Evolutionary conservation across 2,113 vertebrate genomes (phyloP).

Genomic region (Boulengeromyrus knoepffleri): DNA sequence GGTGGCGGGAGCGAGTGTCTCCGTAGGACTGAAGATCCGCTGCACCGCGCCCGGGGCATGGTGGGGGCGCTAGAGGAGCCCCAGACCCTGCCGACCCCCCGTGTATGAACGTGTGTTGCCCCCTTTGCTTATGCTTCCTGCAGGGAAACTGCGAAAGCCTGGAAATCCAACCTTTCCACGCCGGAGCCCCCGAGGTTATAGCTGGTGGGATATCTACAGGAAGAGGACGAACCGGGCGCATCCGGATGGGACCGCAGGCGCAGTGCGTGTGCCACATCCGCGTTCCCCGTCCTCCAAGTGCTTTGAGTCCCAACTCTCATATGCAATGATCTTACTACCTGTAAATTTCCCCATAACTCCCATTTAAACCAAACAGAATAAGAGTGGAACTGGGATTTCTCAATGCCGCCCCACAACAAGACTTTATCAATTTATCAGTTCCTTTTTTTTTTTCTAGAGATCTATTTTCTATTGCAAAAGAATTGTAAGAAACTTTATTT

Average conservation of each 20-base stretch:
- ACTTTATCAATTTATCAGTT: not conserved
- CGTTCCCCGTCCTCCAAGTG: not conserved
- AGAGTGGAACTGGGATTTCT: not conserved
- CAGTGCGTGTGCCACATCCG: not conserved
- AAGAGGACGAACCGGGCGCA: not conserved
- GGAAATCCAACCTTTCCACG: slow-evolving; percentile 66
- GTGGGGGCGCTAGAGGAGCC: not conserved
- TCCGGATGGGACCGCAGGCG: not conserved
- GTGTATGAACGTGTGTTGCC: slow-evolving; percentile 43
- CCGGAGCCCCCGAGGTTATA: slow-evolving; percentile 46
- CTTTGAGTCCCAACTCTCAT: not conserved
- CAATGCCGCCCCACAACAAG: not conserved
- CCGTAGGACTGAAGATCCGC: not conserved
- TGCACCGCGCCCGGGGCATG: slow-evolving; percentile 38
- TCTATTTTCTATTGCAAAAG: not conserved
- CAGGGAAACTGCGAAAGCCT: slow-evolving; percentile 73
- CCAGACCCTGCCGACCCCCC: not conserved
- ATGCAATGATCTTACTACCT: not conserved
- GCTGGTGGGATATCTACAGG: not conserved
- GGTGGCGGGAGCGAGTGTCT: slow-evolving; percentile 57
- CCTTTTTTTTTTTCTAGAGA: not conserved
- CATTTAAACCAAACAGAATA: slow-evolving; percentile 42
- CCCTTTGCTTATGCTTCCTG: slow-evolving; percentile 67
- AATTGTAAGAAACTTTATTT: slow-evolving; percentile 8
- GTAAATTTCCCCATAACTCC: not conserved